These are phyloP conservation scores for Acanthosepion lycidas DNA, from an alignment of 2,888 invertebrate genomes.

Conservation along the genomic window DNA sequence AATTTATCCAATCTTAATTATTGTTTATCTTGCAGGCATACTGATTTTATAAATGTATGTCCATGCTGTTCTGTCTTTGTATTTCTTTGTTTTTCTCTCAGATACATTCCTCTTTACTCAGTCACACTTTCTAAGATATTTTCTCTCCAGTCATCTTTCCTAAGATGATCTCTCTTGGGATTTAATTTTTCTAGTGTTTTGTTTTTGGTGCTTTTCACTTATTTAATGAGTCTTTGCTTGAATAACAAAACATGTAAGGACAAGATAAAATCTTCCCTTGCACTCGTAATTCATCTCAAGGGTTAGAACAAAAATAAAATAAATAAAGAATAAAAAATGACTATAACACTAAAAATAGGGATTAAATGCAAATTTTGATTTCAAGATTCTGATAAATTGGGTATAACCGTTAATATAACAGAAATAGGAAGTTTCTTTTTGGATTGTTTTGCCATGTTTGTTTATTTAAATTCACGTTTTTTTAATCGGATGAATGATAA, in stretches of 20 bases:
- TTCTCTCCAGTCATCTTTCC: not conserved
- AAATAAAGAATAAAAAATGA: not conserved
- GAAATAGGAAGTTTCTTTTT: not conserved
- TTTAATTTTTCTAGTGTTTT: not conserved
- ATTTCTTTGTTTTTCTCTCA: not conserved
- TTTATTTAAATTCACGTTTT: not conserved
- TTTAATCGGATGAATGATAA: not conserved
- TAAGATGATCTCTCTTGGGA: not conserved
- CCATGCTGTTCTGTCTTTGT: not conserved
- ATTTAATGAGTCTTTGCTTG: not conserved
- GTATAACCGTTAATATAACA: not conserved
- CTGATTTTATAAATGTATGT: not conserved
- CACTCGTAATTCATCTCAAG: not conserved
- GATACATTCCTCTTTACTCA: not conserved
- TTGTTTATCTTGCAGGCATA: not conserved
- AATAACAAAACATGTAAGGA: not conserved
- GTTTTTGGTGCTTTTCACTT: not conserved
- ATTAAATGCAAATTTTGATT: not conserved
- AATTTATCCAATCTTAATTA: constrained; percentile 3
- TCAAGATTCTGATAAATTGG: not conserved
- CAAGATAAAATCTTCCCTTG: not conserved
- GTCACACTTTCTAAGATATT: not conserved
- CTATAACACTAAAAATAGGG: not conserved
- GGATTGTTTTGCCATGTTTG: not conserved
- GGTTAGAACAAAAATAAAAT: not conserved